Percentiles rank a stretch among this genome's conserved stretches.
phyloP scores from a whole-genome alignment of 2,888 invertebrate species.

The Neoaliturus tenellus region DNA sequence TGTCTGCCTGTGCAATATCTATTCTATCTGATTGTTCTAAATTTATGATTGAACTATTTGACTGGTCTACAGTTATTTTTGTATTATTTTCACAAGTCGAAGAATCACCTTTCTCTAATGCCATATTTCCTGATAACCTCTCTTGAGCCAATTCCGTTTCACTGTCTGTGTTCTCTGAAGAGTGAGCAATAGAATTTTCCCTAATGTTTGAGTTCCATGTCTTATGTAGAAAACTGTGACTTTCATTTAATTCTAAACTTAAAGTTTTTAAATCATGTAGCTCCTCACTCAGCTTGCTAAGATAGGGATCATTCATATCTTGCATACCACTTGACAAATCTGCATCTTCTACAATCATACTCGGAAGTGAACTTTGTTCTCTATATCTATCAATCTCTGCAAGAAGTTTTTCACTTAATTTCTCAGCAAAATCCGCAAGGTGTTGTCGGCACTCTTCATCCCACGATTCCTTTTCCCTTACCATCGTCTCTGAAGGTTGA shows the following conservation, averaged over 20 bases:
- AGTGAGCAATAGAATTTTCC: neutral
- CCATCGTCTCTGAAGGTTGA: constrained; percentile 71
- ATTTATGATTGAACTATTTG: neutral
- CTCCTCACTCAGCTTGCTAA: constrained; percentile 77
- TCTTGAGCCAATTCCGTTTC: neutral
- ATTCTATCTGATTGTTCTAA: constrained; percentile 38
- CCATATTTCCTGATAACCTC: neutral
- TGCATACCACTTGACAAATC: constrained; percentile 74
- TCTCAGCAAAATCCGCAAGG: constrained; percentile 87
- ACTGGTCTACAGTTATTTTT: neutral
- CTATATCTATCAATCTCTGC: constrained; percentile 81
- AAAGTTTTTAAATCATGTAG: constrained; percentile 77
- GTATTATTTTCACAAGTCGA: neutral
- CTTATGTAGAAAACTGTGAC: constrained; percentile 65
- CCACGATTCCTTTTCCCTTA: constrained; percentile 71
- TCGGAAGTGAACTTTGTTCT: constrained; percentile 68
- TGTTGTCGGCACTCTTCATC: constrained; percentile 81
- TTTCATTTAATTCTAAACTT: constrained; percentile 77
- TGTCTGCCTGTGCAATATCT: neutral
- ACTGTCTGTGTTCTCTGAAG: neutral
- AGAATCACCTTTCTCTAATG: neutral
- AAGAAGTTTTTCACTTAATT: constrained; percentile 86
- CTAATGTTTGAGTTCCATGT: neutral
- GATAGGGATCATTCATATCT: constrained; percentile 78
- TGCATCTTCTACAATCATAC: constrained; percentile 43